Conservation (phyloP, 2,888 invertebrate genomes). For the Laothoe populi region DNA sequence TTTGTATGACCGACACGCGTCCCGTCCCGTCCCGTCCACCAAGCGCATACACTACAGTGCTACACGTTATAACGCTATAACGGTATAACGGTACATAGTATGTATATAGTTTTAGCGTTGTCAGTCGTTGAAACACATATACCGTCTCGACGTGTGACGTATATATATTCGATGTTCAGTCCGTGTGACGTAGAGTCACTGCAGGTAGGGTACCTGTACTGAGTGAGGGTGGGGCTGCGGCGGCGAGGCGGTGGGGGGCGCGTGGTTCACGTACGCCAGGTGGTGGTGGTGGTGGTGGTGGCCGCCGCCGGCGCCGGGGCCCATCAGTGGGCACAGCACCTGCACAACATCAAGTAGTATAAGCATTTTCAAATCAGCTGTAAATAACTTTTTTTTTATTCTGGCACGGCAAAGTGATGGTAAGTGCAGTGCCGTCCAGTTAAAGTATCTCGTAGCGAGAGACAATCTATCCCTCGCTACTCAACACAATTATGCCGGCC, state of each 20-base stretch:
- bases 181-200: slow-evolving; percentile 2
- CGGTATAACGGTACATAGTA: too few relatives aligned
- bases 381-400: too few relatives aligned
- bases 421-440: too few relatives aligned
- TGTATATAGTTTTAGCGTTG: slow-evolving; percentile 8
- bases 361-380: too few relatives aligned
- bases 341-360: slow-evolving; percentile 42
- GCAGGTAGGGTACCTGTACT: slow-evolving; percentile 52
- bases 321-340: slow-evolving; percentile 77
- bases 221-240: slow-evolving; percentile 71
- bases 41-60: slow-evolving; percentile 11
- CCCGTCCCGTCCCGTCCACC: slow-evolving; percentile 17
- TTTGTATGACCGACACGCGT: background rate
- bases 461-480: too few relatives aligned
- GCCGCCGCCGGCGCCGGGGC: slow-evolving; percentile 57
- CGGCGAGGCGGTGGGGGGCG: slow-evolving; percentile 74
- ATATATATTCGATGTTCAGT: slow-evolving; percentile 14
- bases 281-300: slow-evolving; percentile 79
- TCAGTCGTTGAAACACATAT: slow-evolving; percentile 11
- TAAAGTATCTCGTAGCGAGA: too few relatives aligned
- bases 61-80: too few relatives aligned
- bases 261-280: slow-evolving; percentile 79
- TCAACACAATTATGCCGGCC: too few relatives aligned
- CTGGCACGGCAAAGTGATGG: too few relatives aligned
- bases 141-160: background rate